Evolutionary conservation across 2,797 vertebrate species (phyloP).

Genomic region (Rhabdomys pumilio): DNA sequence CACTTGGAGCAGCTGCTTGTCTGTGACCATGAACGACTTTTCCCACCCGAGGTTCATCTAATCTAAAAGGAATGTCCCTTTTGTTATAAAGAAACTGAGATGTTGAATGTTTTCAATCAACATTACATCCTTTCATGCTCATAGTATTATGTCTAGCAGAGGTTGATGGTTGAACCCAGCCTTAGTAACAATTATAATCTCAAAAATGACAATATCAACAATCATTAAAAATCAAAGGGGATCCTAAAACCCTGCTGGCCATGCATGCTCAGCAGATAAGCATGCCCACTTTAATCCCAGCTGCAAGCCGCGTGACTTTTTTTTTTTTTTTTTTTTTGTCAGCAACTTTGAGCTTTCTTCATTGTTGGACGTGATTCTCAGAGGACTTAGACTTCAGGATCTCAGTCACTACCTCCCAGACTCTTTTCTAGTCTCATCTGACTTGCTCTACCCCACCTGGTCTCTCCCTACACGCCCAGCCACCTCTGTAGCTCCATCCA

Average conservation of each 20-base stretch:
- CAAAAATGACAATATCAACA: conserved; percentile 74
- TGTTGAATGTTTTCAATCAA: conserved; percentile 75
- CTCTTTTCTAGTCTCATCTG: not conserved
- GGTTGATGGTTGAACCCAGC: conserved; percentile 62
- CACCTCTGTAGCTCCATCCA: not conserved
- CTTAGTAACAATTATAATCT: conserved; percentile 72
- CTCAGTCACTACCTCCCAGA: not conserved
- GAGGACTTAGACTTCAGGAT: rapidly evolving
- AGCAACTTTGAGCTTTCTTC: not conserved
- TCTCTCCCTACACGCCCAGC: not conserved
- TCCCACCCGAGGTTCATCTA: conserved; percentile 64
- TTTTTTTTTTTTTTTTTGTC: not conserved
- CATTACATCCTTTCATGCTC: conserved; percentile 57
- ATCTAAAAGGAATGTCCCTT: conserved; percentile 79
- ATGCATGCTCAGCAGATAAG: conserved; percentile 5
- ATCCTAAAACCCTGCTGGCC: not conserved
- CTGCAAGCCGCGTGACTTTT: not conserved
- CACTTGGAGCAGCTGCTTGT: conserved; percentile 33
- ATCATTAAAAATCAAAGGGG: conserved; percentile 46
- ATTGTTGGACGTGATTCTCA: no score
- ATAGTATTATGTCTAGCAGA: conserved; percentile 72
- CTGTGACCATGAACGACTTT: conserved; percentile 70
- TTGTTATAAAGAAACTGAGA: conserved; percentile 49
- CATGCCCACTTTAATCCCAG: not conserved
- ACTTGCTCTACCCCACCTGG: rapidly evolving